Evolutionary conservation across 2,888 invertebrate genomes (phyloP), one percentile per base, ranked within the genome.

Genomic region (Morpho helenor): DNA sequence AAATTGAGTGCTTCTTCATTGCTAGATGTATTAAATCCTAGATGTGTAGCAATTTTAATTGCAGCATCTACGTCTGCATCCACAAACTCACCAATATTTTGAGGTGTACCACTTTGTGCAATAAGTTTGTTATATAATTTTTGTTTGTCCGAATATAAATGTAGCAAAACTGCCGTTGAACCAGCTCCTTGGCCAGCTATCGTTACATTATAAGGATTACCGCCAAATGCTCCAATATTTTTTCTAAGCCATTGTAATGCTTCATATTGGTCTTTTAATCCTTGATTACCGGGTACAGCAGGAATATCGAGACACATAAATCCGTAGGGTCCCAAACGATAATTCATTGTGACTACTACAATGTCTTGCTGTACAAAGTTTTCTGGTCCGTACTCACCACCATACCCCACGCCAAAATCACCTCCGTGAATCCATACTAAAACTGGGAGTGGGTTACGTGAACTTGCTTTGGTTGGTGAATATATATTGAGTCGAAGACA

Each of bases 401-500:
- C 82, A 59, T 77, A 80, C 9, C 89, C 89, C 3, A 60, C 61
- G 6, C 59, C 67, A 41, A 86, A 90, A 7, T 69, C 71, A 45
- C 90, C 90, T 10, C 90, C 90, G 47, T 89, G 88, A 47, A 89
- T 78, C 86, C 86, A 90, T 3, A 87, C 81, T 47, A 89, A 59
- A 2, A 90, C 89, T 10, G 90, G 88, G 42, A 88, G 61, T 4
- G 85, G 87, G 59, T 77, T 84, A 9, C 63, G 69, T 5, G 76
- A 71, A 55, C 81, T 82, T 2, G 90, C 88, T 56, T 66, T 62
- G 43, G 72, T 76, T 6, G 89, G 89, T 4, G 86, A 84, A 61
- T 79, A 87, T 0, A 95, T 92, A 72, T 95, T 95, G 7, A 95
- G 72, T 60, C 91, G 92, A 0, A 95, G 87, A 63, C 95, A 95